Conservation (phyloP, 2,797 vertebrate genomes). For the Ctenopoma multispine region DNA sequence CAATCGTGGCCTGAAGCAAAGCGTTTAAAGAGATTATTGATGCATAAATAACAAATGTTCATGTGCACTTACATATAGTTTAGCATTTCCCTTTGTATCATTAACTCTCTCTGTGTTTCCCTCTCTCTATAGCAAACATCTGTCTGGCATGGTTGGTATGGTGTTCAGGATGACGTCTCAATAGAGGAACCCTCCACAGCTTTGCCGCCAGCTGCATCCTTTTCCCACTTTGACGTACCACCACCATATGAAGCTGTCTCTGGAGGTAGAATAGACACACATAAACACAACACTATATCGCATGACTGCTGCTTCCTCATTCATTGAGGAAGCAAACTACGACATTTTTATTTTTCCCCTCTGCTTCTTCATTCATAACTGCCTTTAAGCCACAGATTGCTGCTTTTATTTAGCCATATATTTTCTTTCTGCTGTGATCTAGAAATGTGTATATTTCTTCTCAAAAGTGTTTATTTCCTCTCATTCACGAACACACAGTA, state of each 20-base stretch:
- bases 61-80: not conserved
- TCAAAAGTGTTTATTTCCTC: not conserved
- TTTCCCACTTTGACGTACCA: constrained; percentile 87
- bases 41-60: not conserved
- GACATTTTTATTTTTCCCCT: not conserved
- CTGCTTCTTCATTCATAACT: not conserved
- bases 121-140: constrained; percentile 77
- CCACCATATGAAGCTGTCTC: constrained; percentile 88
- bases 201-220: constrained; percentile 84
- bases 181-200: constrained; percentile 85
- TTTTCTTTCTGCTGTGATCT: not conserved
- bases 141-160: constrained; percentile 88
- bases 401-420: no score
- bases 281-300: not conserved
- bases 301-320: not conserved
- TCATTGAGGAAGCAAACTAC: not conserved
- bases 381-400: not conserved
- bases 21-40: not conserved
- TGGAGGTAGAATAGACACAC: constrained; percentile 76
- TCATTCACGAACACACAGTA: not conserved
- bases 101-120: constrained; percentile 23
- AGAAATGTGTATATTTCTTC: not conserved
- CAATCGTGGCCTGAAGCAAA: not conserved
- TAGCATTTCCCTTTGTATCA: constrained; percentile 17
- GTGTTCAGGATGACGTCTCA: constrained; percentile 86